Conservation (phyloP, 2,113 vertebrate genomes). For the Toxotes chatareus region DNA sequence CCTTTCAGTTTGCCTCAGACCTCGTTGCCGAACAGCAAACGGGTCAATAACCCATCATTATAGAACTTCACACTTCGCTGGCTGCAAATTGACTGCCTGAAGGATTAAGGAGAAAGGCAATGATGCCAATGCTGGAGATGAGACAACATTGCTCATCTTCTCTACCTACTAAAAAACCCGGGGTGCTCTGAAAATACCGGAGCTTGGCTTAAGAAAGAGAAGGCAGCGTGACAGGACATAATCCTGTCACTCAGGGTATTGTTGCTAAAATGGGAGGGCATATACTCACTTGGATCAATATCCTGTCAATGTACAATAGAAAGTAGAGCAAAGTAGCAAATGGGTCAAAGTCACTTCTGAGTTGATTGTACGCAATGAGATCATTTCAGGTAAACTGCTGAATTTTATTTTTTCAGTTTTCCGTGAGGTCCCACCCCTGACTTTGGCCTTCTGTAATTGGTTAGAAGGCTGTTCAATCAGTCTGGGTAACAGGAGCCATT, state of each 20-base stretch:
- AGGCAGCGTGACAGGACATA: slow-evolving; percentile 60
- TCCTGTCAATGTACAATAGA: slow-evolving; percentile 37
- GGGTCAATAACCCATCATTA: slow-evolving; percentile 96
- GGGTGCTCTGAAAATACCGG: slow-evolving; percentile 55
- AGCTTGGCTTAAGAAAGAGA: slow-evolving; percentile 43
- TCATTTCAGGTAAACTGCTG: neutral
- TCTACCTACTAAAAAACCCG: slow-evolving; percentile 61
- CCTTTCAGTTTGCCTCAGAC: slow-evolving; percentile 77
- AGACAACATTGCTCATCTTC: slow-evolving; percentile 84
- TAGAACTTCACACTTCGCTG: slow-evolving; percentile 89
- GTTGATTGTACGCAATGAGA: neutral
- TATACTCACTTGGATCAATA: slow-evolving; percentile 65
- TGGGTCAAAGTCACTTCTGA: slow-evolving; percentile 18
- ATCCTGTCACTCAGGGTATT: slow-evolving; percentile 67
- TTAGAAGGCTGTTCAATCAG: too few species aligned
- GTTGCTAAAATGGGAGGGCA: slow-evolving; percentile 46
- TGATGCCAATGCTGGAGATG: slow-evolving; percentile 80
- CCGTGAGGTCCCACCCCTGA: too few species aligned
- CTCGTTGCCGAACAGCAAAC: slow-evolving; percentile 84
- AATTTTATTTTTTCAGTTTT: neutral
- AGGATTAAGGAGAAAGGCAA: slow-evolving; percentile 85
- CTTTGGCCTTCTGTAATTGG: too few species aligned
- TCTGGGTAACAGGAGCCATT: too few species aligned
- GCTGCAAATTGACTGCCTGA: slow-evolving; percentile 90
- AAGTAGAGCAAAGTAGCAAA: slow-evolving; percentile 17